phyloP scores from a whole-genome alignment of 2,888 invertebrate species.

The Rhagophthalmus giganteus region DNA sequence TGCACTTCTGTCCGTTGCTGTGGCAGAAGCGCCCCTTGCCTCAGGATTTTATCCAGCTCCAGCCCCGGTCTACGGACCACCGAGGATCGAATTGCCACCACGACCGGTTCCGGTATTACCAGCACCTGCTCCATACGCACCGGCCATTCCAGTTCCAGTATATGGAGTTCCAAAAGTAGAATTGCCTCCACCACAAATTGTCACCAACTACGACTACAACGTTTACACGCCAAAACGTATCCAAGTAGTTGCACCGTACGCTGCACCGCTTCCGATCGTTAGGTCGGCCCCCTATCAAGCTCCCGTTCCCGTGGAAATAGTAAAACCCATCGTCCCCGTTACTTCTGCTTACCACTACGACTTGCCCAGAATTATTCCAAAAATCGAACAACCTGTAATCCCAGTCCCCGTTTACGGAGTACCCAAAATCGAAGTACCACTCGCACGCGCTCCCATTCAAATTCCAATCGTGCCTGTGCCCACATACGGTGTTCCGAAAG shows the following conservation, averaged over 20 bases:
- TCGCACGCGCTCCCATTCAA: neutral
- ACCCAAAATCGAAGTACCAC: neutral
- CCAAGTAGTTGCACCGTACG: constrained; percentile 7
- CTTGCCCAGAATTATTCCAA: constrained; percentile 3
- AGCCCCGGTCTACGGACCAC: neutral
- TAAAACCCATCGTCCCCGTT: constrained; percentile 1
- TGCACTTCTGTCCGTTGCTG: neutral
- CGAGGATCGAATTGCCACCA: neutral
- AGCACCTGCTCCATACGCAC: constrained; percentile 5
- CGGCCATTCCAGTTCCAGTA: constrained; percentile 4
- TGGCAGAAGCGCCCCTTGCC: constrained; percentile 5
- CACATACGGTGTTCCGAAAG: constrained; percentile 1
- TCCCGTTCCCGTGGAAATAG: constrained; percentile 1
- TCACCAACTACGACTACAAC: constrained; percentile 5
- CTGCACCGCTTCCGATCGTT: constrained; percentile 8
- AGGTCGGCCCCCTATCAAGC: constrained; percentile 4
- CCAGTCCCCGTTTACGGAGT: constrained; percentile 3
- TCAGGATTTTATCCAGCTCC: neutral
- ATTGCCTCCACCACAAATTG: neutral
- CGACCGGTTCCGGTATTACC: constrained; percentile 7
- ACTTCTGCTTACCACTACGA: constrained; percentile 5
- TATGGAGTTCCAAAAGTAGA: neutral
- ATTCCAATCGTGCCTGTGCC: neutral
- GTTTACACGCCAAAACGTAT: constrained; percentile 10
- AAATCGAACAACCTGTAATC: neutral